Percentiles rank a stretch among this genome's conserved stretches.
Evolutionary conservation across 2,797 vertebrate species (phyloP).

Genomic region (Fundulus diaphanus): DNA sequence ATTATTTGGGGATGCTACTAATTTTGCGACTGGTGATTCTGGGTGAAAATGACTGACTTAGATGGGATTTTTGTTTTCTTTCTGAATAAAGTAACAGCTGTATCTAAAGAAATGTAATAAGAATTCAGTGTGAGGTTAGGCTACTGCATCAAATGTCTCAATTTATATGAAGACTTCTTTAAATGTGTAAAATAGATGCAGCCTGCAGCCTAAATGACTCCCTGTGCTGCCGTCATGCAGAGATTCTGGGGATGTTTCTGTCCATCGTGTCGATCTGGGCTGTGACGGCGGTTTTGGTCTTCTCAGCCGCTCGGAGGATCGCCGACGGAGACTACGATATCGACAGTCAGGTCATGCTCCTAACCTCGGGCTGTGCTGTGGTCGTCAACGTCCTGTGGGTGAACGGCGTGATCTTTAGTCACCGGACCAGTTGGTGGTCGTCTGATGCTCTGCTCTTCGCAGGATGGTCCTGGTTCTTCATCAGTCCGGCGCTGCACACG

Average conservation of each 20-base stretch:
- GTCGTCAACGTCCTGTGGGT: conserved; percentile 87
- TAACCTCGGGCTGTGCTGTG: conserved; percentile 90
- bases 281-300: conserved; percentile 85
- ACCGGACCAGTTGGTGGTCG: not conserved
- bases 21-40: too few species aligned
- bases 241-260: conserved; percentile 89
- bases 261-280: conserved; percentile 92
- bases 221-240: conserved; percentile 64
- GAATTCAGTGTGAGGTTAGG: not conserved
- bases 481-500: conserved; percentile 80
- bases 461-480: conserved; percentile 92
- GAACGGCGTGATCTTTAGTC: not conserved
- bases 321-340: conserved; percentile 85
- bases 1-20: too few species aligned
- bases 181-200: too few species aligned
- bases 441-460: not conserved
- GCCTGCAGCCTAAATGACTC: too few species aligned
- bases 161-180: too few species aligned
- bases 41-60: too few species aligned
- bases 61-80: too few species aligned
- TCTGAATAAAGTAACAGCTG: too few species aligned
- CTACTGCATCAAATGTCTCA: not conserved
- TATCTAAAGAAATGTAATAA: too few species aligned
- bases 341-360: conserved; percentile 85
- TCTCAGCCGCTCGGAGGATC: conserved; percentile 86